Evolutionary conservation across 2,113 vertebrate species (phyloP).

Genomic region (Colinus virginianus): DNA sequence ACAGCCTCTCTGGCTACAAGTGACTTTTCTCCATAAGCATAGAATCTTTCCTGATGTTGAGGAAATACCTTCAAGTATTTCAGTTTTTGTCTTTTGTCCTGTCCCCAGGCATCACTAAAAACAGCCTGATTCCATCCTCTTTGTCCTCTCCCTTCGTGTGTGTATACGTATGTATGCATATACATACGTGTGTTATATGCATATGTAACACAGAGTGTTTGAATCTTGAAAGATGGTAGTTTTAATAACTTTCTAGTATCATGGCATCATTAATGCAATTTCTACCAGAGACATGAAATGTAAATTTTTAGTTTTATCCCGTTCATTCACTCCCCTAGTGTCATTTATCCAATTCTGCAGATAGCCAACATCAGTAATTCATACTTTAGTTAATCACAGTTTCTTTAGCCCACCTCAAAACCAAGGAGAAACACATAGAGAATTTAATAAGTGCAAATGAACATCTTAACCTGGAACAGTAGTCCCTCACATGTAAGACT

Average conservation of each 20-base stretch:
- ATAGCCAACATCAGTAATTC: background rate
- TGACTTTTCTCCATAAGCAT: too few relatives aligned
- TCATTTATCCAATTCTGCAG: background rate
- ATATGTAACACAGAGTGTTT: background rate
- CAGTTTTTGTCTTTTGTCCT: background rate
- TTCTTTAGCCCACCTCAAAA: constrained; percentile 29
- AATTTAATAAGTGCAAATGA: constrained; percentile 4
- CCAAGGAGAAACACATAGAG: background rate
- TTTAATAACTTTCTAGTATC: background rate
- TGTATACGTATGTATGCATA: background rate
- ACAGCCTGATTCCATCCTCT: background rate
- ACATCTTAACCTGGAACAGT: background rate
- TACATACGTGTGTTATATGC: background rate
- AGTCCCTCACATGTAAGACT: background rate
- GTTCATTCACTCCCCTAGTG: background rate
- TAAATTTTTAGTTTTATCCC: background rate
- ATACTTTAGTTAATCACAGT: background rate
- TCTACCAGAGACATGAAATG: background rate
- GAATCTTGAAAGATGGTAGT: background rate
- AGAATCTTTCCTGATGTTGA: background rate
- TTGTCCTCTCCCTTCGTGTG: background rate
- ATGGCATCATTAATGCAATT: background rate
- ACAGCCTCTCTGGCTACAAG: too few relatives aligned
- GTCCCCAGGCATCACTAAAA: background rate
- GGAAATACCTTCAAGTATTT: background rate